Evolutionary conservation across 2,888 invertebrate genomes (phyloP).

Genomic region (Pogonocherus hispidulus): DNA sequence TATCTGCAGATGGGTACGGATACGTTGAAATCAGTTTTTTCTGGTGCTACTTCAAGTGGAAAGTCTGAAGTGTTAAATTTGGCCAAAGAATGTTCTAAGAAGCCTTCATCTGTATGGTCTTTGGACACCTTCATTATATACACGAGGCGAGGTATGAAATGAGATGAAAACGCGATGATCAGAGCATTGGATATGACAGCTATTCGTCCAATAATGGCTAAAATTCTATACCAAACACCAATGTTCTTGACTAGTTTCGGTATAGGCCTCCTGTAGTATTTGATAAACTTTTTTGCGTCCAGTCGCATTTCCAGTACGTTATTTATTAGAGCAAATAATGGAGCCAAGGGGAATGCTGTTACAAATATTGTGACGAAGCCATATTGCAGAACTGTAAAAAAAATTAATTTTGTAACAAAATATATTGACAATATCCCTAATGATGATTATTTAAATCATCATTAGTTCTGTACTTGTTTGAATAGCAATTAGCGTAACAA

Average conservation of each 20-base stretch:
- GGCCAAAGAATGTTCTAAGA: conserved; percentile 79
- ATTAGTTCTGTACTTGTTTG: too few relatives aligned
- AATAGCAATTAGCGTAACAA: background rate
- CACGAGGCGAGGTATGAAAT: conserved; percentile 84
- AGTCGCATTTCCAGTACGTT: conserved; percentile 87
- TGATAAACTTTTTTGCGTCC: conserved; percentile 86
- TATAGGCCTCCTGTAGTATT: conserved; percentile 80
- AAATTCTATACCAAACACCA: conserved; percentile 84
- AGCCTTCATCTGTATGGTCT: conserved; percentile 73
- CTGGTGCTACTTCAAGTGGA: conserved; percentile 64
- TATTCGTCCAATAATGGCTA: conserved; percentile 81
- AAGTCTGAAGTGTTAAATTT: conserved; percentile 78
- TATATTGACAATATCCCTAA: too few relatives aligned
- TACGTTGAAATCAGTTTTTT: conserved; percentile 57
- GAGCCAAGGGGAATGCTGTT: conserved; percentile 88
- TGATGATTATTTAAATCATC: too few relatives aligned
- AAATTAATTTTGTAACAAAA: background rate
- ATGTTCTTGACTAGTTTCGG: conserved; percentile 82
- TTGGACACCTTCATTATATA: conserved; percentile 70
- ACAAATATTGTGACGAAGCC: conserved; percentile 90
- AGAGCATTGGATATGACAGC: conserved; percentile 85
- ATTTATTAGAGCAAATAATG: conserved; percentile 84
- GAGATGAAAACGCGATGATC: conserved; percentile 85
- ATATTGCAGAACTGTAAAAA: conserved; percentile 81
- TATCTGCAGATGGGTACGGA: conserved; percentile 76